Percentiles rank a stretch among this genome's conserved stretches.
Evolutionary conservation across 2,113 vertebrate species (phyloP).

Genomic region (Microcebus tavaratra): DNA sequence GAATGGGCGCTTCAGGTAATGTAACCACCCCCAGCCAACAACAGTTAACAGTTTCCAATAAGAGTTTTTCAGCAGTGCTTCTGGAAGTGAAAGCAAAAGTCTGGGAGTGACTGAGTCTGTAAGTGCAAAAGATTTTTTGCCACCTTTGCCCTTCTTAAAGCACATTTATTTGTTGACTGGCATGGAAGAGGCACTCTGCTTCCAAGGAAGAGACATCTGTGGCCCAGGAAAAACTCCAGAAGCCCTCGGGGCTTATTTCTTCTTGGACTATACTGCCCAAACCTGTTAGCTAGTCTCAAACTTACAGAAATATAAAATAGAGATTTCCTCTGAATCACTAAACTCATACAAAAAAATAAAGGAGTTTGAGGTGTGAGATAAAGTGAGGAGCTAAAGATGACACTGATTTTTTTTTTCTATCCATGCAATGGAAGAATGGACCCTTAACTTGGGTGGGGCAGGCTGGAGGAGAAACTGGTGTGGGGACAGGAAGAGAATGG

Average conservation of each 20-base stretch:
- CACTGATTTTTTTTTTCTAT: background rate
- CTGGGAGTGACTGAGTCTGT: background rate
- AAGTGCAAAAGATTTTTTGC: background rate
- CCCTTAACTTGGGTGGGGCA: background rate
- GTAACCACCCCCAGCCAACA: background rate
- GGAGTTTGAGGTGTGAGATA: background rate
- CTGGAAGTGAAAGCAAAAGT: conserved; percentile 57
- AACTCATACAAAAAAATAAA: background rate
- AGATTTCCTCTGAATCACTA: background rate
- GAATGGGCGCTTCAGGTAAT: background rate
- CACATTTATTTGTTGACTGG: conserved; percentile 33
- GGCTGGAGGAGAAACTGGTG: background rate
- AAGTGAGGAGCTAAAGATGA: background rate
- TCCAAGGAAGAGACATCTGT: conserved; percentile 31
- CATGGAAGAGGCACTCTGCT: conserved; percentile 17
- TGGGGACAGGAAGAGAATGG: accelerated
- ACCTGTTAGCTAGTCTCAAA: background rate
- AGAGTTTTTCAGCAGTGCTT: background rate
- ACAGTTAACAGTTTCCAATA: background rate
- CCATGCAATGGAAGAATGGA: background rate
- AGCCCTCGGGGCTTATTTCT: background rate
- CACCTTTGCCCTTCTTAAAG: conserved; percentile 59
- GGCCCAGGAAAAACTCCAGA: background rate
- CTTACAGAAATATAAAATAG: background rate
- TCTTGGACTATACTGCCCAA: background rate